Evolutionary conservation across 2,888 invertebrate species (phyloP).

Genomic region (Pristionchus fissidentatus): DNA sequence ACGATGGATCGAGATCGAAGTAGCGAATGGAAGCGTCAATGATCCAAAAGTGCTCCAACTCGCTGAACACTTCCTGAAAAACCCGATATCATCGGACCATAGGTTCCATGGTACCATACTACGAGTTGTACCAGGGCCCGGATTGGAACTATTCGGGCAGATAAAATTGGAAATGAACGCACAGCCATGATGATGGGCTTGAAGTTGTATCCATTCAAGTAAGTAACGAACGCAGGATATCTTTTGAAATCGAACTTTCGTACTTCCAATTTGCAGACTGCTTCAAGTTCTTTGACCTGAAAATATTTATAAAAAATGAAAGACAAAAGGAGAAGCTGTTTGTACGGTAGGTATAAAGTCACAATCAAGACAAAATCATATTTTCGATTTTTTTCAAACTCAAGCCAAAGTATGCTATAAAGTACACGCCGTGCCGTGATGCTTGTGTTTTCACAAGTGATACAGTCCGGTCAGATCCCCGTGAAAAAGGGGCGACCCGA

Average conservation of each 20-base stretch:
- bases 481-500: too few species aligned
- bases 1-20: not conserved
- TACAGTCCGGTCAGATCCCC: too few species aligned
- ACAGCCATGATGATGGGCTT: slow-evolving; percentile 49
- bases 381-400: too few species aligned
- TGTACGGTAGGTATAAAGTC: too few species aligned
- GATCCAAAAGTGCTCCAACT: slow-evolving; percentile 3
- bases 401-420: too few species aligned
- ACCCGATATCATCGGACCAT: not conserved
- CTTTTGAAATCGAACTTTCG: not conserved
- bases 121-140: too few species aligned
- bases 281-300: slow-evolving; percentile 17
- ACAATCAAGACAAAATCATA: too few species aligned
- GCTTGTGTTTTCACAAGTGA: too few species aligned
- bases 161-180: not conserved
- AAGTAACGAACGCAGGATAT: slow-evolving; percentile 20
- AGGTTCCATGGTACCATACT: too few species aligned
- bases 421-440: too few species aligned
- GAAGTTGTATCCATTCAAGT: slow-evolving; percentile 45
- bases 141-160: not conserved
- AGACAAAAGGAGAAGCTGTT: too few species aligned
- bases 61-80: slow-evolving; percentile 44
- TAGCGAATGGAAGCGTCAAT: slow-evolving; percentile 44
- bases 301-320: not conserved
- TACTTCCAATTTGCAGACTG: slow-evolving; percentile 44